Conservation (phyloP, 2,888 invertebrate species). For the Metalampra italica region DNA sequence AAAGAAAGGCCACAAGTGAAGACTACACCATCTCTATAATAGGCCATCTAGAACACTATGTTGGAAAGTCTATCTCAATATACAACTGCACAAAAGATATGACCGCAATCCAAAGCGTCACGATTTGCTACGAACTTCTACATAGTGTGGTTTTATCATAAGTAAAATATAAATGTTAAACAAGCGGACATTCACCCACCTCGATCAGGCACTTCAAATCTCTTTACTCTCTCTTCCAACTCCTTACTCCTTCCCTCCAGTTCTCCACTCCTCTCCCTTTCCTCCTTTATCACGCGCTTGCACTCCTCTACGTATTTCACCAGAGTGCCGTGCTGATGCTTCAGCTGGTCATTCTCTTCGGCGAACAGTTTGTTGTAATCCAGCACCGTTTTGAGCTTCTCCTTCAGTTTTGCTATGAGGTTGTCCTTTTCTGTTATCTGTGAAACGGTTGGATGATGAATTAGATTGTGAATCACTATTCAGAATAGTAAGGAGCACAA, state of each 20-base stretch:
- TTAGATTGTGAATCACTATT: too few relatives aligned
- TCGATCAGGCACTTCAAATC: constrained; percentile 60
- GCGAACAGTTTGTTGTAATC: constrained; percentile 80
- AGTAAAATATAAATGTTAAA: too few relatives aligned
- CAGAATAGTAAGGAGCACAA: too few relatives aligned
- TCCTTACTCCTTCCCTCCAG: constrained; percentile 51
- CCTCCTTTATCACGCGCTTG: constrained; percentile 65
- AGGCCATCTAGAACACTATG: too few relatives aligned
- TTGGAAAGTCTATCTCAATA: too few relatives aligned
- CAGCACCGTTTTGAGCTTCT: constrained; percentile 78
- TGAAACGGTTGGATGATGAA: neutral
- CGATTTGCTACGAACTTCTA: too few relatives aligned
- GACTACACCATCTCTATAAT: too few relatives aligned
- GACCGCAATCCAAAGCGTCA: too few relatives aligned
- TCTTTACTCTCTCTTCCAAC: constrained; percentile 55
- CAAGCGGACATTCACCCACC: constrained; percentile 29
- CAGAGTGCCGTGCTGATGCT: constrained; percentile 68
- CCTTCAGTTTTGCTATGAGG: constrained; percentile 79
- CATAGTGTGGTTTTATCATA: too few relatives aligned
- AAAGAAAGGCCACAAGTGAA: too few relatives aligned
- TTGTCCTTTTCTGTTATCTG: constrained; percentile 80
- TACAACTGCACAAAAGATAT: too few relatives aligned
- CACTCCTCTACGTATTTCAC: constrained; percentile 73
- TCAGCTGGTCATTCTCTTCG: constrained; percentile 79
- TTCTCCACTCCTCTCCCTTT: constrained; percentile 50